phyloP scores from a whole-genome alignment of 2,113 vertebrate species.

The Scolopax mira region DNA sequence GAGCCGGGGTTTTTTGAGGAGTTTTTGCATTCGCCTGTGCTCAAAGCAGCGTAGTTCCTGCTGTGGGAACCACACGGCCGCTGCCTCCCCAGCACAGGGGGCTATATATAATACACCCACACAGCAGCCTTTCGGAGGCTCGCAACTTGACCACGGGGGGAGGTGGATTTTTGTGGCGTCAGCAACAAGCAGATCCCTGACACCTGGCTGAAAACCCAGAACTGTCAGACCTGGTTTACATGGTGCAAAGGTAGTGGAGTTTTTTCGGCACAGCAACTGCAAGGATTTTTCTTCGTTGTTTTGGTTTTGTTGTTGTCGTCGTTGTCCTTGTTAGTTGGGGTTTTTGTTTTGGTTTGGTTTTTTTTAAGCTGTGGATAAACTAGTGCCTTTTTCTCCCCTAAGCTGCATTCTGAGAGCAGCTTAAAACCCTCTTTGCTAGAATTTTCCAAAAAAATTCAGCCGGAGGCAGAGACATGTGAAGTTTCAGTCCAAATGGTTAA shows the following conservation, averaged over 20 bases:
- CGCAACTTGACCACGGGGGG: rapidly evolving
- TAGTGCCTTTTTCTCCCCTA: neutral
- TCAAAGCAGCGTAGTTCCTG: neutral
- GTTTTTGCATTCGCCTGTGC: neutral
- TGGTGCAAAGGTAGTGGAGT: neutral
- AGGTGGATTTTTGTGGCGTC: neutral
- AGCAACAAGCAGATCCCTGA: neutral
- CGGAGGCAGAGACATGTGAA: conserved; percentile 58
- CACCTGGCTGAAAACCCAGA: neutral
- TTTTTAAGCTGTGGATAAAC: neutral
- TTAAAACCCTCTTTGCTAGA: conserved; percentile 41
- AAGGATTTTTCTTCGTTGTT: neutral
- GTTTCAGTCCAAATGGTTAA: conserved; percentile 63
- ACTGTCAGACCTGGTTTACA: neutral
- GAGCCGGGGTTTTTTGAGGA: neutral
- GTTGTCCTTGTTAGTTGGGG: neutral
- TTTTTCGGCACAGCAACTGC: neutral
- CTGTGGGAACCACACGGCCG: neutral
- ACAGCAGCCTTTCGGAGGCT: neutral
- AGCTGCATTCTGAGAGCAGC: neutral
- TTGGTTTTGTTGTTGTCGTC: rapidly evolving
- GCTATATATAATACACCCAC: neutral
- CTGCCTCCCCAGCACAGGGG: neutral
- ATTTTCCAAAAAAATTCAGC: conserved; percentile 57
- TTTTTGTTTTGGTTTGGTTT: neutral